Percentiles rank a stretch among this genome's conserved stretches.
These are phyloP conservation scores for Diadegma fenestrale DNA, from an alignment of 2,888 invertebrate species.

Conservation along the genomic window DNA sequence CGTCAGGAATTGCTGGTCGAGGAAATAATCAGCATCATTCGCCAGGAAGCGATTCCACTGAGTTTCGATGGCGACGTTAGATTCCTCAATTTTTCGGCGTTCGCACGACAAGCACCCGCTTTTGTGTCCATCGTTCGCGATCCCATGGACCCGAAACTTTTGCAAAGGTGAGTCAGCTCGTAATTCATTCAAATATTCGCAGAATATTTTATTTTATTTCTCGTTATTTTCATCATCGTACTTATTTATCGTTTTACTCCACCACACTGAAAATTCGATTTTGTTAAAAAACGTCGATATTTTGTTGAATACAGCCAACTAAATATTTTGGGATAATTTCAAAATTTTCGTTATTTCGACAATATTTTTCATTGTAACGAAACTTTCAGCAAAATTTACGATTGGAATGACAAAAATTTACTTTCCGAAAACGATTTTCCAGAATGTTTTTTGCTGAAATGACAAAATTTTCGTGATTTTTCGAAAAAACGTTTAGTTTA, in stretches of 20 bases:
- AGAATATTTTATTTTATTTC: background rate
- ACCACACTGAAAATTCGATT: no score
- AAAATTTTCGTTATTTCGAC: no score
- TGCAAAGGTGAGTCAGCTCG: constrained; percentile 85
- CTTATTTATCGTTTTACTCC: background rate
- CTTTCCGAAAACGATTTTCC: no score
- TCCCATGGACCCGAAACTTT: constrained; percentile 86
- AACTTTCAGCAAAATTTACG: no score
- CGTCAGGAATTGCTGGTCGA: constrained; percentile 86
- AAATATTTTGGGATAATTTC: no score
- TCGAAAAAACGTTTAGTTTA: no score
- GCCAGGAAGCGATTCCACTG: constrained; percentile 86
- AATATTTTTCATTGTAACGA: no score
- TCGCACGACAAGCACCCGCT: constrained; percentile 87
- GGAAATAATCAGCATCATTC: constrained; percentile 85
- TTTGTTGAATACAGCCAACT: no score
- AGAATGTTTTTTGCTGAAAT: no score
- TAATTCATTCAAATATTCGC: background rate
- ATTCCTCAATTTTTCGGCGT: constrained; percentile 88
- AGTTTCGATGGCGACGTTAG: constrained; percentile 88
- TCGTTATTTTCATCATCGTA: background rate
- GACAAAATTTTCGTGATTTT: no score
- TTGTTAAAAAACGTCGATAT: no score
- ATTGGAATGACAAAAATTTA: no score
- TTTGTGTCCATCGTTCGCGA: constrained; percentile 88